Evolutionary conservation across 1,140 invertebrate genomes (phyloP).

Genomic region (Leptinotarsa defecta): DNA sequence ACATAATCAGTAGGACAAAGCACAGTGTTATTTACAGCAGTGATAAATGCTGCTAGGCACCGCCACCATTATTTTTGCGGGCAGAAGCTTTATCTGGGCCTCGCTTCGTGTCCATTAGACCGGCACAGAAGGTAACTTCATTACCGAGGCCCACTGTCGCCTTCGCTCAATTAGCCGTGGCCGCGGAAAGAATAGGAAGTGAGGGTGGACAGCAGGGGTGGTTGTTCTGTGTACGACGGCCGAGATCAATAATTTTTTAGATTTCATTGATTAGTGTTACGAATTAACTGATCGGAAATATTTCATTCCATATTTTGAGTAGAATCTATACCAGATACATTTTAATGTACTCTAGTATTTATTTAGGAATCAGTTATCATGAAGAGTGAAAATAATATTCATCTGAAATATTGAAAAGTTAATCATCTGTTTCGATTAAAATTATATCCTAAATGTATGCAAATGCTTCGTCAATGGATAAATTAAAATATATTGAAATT

Average conservation of each 20-base stretch:
- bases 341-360: too few relatives aligned
- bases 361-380: too few relatives aligned
- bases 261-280: too few relatives aligned
- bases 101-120: constrained; percentile 28
- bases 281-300: too few relatives aligned
- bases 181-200: constrained; percentile 31
- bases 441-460: too few relatives aligned
- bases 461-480: too few relatives aligned
- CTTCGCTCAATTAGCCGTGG: constrained; percentile 36
- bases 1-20: constrained; percentile 43
- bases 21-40: constrained; percentile 38
- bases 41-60: constrained; percentile 35
- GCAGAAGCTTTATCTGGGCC: constrained; percentile 30
- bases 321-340: too few relatives aligned
- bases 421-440: too few relatives aligned
- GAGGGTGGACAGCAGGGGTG: constrained; percentile 8
- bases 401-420: too few relatives aligned
- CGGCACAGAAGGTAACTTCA: constrained; percentile 32
- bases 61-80: constrained; percentile 34
- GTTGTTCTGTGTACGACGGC: neutral
- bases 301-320: too few relatives aligned
- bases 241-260: neutral
- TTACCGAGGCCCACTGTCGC: constrained; percentile 31
- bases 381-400: too few relatives aligned
- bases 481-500: too few relatives aligned